phyloP scores from a whole-genome alignment of 2,888 invertebrate genomes.

The Lithophane semibrunnea region DNA sequence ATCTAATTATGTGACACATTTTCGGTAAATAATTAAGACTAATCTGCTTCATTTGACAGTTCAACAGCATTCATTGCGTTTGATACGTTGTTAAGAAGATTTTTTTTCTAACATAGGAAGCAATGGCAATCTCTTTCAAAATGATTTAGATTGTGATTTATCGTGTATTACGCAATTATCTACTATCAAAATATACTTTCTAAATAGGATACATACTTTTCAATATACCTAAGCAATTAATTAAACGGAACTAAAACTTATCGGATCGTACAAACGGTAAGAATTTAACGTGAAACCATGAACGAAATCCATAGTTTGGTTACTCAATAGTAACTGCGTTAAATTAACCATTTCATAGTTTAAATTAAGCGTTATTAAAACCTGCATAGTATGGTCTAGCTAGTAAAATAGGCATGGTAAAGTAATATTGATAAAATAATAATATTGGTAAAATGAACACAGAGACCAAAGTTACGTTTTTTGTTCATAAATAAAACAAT shows the following conservation, averaged over 20 bases:
- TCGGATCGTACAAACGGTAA: conserved; percentile 10
- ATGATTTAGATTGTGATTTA: too few relatives aligned
- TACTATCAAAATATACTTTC: not conserved
- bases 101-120: too few relatives aligned
- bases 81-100: too few relatives aligned
- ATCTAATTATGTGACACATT: too few relatives aligned
- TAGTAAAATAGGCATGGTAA: not conserved
- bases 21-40: too few relatives aligned
- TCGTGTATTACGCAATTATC: not conserved
- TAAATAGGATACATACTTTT: not conserved
- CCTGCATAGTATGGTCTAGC: not conserved
- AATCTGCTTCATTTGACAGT: too few relatives aligned
- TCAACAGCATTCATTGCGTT: too few relatives aligned
- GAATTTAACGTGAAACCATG: conserved; percentile 47
- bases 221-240: conserved; percentile 7
- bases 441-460: too few relatives aligned
- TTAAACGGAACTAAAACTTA: conserved; percentile 21
- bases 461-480: too few relatives aligned
- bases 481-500: not conserved
- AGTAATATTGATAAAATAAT: not conserved
- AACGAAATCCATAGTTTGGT: conserved; percentile 36
- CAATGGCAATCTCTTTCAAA: too few relatives aligned
- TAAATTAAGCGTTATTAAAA: conserved; percentile 21
- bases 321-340: conserved; percentile 38
- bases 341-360: conserved; percentile 46